Base-by-base conservation (phyloP, 2,797 vertebrate genomes). In the Tapirus indicus region DNA sequence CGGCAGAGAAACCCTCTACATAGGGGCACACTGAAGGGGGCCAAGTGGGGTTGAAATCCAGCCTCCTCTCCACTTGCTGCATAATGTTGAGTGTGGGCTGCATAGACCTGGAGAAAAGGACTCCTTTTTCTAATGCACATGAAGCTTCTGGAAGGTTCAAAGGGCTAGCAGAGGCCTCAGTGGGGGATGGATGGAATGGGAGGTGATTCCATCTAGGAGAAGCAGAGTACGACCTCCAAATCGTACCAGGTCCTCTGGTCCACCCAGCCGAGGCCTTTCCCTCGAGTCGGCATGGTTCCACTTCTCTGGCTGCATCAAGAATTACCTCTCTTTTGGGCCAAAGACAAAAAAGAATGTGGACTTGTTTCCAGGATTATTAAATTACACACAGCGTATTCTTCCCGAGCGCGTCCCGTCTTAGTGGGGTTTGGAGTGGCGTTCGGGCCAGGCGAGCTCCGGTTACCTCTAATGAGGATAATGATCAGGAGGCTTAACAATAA, bases 341-440 rank as follows among this genome's bases (percentile, higher is more conserved):
- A 98, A 98, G 98, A 98, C 98, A 98, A 98, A 99, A 98, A 98
- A 96, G 94, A 98, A 97, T 98, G 99, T 98, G 98, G 99, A 98
- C 99, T 99, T 99, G 99, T 99, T 99, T 99, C 99, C 99, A 99
- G 99, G 99, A 99, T 99, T 99, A 99, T 99, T 99, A 98, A 99
- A 99, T 99, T 99, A 99, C 99, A 98, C 98, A 98, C 99, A 98
- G 99, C 99, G 99, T 99, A 99, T 99, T 98, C 98, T 99, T 99
- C 99, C 98, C 98, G 97, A 98, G 98, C 98, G 98, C 95, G 97
- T 97, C 97, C 97, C 96, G 98, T 98, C 98, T 99, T 99, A 99
- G 98, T 96, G 97, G 98, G 99, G 98, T 99, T 99, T 99, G 98
- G 98, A 98, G 98, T 98, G 96, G 97, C 97, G 98, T 98, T 99